A percentile compares a stretch with the other conserved stretches of the same genome.
Conservation (phyloP, 2,888 invertebrate species). For the Operophtera brumata region DNA sequence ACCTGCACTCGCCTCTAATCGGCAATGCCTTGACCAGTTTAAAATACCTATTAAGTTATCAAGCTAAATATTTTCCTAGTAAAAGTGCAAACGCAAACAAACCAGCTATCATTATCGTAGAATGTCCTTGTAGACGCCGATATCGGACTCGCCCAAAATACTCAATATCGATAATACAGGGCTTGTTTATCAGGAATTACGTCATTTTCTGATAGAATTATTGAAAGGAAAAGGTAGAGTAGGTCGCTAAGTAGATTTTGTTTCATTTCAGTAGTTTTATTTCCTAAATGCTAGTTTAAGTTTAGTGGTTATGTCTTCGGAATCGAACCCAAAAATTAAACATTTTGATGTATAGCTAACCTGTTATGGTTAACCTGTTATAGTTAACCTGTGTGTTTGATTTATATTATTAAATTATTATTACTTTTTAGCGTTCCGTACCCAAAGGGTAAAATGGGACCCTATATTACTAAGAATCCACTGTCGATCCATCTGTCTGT, state of each 20-base stretch:
- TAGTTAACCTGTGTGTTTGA: no score
- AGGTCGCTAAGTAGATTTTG: background rate
- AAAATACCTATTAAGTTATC: background rate
- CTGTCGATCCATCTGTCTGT: no score
- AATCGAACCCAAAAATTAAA: no score
- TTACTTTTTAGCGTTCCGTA: no score
- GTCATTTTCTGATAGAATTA: constrained; percentile 25
- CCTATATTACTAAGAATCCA: no score
- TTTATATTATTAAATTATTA: no score
- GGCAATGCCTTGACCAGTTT: no score
- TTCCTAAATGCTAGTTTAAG: background rate
- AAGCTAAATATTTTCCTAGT: background rate
- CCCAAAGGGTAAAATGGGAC: no score
- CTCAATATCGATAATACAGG: constrained; percentile 36
- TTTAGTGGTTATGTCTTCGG: no score
- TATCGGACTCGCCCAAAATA: constrained; percentile 43
- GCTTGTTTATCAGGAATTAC: constrained; percentile 29
- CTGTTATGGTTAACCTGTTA: no score
- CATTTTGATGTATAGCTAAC: no score
- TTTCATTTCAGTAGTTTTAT: background rate
- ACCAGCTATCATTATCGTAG: constrained; percentile 3
- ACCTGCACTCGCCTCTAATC: no score
- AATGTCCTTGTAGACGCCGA: constrained; percentile 43
- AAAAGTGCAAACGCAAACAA: constrained; percentile 15
- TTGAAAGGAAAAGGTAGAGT: background rate